Conservation (phyloP, 2,797 vertebrate genomes). For the Rousettus madagascariensis region DNA sequence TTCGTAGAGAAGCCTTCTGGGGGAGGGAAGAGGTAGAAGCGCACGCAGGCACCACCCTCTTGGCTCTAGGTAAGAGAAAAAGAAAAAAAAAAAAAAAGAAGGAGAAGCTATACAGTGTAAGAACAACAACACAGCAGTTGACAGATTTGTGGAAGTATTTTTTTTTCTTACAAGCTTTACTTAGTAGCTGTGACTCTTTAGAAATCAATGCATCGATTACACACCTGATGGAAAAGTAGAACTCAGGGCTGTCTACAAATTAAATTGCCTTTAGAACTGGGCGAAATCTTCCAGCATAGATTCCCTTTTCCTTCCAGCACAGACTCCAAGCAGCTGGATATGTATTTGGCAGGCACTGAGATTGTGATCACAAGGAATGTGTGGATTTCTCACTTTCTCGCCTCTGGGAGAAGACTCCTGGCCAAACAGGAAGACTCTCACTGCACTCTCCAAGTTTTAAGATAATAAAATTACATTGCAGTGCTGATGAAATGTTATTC, state of each 20-base stretch:
- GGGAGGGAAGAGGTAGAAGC: background rate
- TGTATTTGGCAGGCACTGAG: background rate
- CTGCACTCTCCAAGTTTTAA: background rate
- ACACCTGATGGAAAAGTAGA: background rate
- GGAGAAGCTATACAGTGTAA: background rate
- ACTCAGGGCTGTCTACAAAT: background rate
- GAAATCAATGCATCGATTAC: background rate
- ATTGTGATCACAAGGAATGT: background rate
- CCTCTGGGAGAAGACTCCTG: background rate
- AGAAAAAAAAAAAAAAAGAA: background rate
- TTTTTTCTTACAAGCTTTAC: background rate
- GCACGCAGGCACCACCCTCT: fast-evolving
- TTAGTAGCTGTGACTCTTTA: background rate
- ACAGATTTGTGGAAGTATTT: background rate
- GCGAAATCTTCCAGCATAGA: background rate
- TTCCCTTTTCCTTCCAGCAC: background rate
- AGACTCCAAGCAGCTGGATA: background rate
- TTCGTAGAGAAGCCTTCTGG: background rate
- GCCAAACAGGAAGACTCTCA: background rate
- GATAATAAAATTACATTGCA: background rate
- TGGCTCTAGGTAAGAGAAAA: no score
- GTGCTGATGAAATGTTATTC: background rate
- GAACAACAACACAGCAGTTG: background rate
- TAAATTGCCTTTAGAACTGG: background rate
- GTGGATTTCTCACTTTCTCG: background rate